Percentiles rank a stretch among this genome's conserved stretches.
Evolutionary conservation across 2,113 vertebrate species (phyloP).

Genomic region (Coptodon rendalli): DNA sequence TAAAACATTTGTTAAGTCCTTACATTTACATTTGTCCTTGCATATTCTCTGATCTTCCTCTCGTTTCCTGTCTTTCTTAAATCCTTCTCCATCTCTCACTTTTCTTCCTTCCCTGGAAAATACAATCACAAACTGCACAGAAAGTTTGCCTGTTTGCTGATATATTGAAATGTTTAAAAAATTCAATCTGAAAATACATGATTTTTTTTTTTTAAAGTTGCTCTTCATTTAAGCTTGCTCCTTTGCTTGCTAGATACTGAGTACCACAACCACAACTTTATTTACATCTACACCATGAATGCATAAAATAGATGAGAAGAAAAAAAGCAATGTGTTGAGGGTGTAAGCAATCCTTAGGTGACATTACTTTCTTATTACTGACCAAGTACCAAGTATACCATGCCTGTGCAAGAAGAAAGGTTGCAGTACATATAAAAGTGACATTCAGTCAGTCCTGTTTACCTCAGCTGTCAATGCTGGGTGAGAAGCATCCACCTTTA

Average conservation of each 20-base stretch:
- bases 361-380: background rate
- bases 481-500: background rate
- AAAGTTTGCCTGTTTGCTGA: background rate
- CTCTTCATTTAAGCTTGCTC: background rate
- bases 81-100: background rate
- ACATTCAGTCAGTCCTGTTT: background rate
- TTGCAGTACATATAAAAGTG: background rate
- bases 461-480: background rate
- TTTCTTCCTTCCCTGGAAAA: background rate
- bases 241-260: background rate
- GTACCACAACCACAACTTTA: background rate
- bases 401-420: background rate
- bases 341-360: background rate
- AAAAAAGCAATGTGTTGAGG: background rate
- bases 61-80: background rate
- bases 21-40: background rate
- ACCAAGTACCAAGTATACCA: background rate
- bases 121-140: background rate
- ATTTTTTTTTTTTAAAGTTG: background rate
- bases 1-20: background rate
- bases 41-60: background rate
- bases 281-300: background rate
- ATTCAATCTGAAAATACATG: background rate
- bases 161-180: background rate
- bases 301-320: background rate